phyloP scores from a whole-genome alignment of 2,797 vertebrate genomes.

The Pipistrellus nathusii region DNA sequence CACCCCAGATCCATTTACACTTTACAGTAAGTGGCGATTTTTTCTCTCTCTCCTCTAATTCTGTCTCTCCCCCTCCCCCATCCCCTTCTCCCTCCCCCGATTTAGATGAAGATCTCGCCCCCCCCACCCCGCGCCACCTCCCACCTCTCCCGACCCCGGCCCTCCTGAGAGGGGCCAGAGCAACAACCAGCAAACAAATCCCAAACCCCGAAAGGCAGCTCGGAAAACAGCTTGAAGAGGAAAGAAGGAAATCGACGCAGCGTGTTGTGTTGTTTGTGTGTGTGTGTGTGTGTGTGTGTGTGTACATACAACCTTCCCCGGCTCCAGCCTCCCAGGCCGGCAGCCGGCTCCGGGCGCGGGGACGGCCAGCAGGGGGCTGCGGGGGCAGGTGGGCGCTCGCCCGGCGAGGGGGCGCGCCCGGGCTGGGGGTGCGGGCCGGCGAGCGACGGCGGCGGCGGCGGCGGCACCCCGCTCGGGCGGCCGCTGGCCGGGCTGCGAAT shows the following conservation, averaged over 20 bases:
- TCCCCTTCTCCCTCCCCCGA: conserved; percentile 65
- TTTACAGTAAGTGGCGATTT: conserved; percentile 94
- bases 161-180: conserved; percentile 75
- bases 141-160: conserved; percentile 56
- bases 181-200: conserved; percentile 81
- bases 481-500: conserved; percentile 33
- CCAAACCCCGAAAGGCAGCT: conserved; percentile 73
- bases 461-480: conserved; percentile 28
- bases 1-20: conserved; percentile 91
- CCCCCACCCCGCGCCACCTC: too few relatives aligned
- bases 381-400: conserved; percentile 50
- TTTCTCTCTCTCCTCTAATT: conserved; percentile 82
- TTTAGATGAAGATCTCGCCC: conserved; percentile 73
- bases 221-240: conserved; percentile 85
- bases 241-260: conserved; percentile 72
- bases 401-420: conserved; percentile 74
- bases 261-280: conserved; percentile 58
- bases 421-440: conserved; percentile 56
- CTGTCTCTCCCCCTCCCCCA: conserved; percentile 75
- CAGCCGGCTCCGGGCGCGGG: conserved; percentile 22
- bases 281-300: conserved; percentile 40
- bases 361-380: conserved; percentile 28
- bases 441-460: conserved; percentile 15
- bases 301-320: conserved; percentile 60
- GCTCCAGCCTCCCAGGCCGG: conserved; percentile 53